phyloP scores from a whole-genome alignment of 2,797 vertebrate species.

The Acropternis orthonyx region DNA sequence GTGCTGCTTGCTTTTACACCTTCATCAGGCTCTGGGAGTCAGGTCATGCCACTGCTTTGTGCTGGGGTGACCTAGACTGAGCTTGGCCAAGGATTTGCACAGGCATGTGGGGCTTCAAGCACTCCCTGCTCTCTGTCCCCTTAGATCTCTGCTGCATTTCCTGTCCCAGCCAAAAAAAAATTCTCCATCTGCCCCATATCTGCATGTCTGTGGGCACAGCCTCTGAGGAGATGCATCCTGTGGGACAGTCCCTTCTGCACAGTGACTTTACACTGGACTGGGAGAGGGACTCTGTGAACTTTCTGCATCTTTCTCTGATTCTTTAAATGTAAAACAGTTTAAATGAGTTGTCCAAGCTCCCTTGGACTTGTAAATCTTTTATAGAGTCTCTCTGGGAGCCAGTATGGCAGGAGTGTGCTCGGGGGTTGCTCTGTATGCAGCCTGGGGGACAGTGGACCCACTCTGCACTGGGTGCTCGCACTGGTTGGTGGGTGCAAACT shows the following conservation, averaged over 20 bases:
- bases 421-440: not conserved
- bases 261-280: not conserved
- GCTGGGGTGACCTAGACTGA: not conserved
- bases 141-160: not conserved
- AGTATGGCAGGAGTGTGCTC: not conserved
- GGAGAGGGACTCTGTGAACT: not conserved
- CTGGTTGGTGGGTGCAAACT: not conserved
- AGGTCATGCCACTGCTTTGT: fast-evolving
- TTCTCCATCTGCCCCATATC: not conserved
- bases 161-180: not conserved
- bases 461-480: fast-evolving
- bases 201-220: fast-evolving
- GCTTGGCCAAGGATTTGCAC: not conserved
- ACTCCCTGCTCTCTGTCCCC: not conserved
- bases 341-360: not conserved
- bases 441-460: not conserved
- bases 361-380: not conserved
- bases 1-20: not conserved
- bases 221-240: fast-evolving
- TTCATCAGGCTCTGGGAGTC: not conserved
- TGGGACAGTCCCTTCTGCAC: not conserved
- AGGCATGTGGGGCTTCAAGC: not conserved
- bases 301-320: not conserved
- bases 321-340: not conserved
- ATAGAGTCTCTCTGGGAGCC: not conserved